Evolutionary conservation across 2,888 invertebrate species (phyloP).

Genomic region (Dryobotodes eremita): DNA sequence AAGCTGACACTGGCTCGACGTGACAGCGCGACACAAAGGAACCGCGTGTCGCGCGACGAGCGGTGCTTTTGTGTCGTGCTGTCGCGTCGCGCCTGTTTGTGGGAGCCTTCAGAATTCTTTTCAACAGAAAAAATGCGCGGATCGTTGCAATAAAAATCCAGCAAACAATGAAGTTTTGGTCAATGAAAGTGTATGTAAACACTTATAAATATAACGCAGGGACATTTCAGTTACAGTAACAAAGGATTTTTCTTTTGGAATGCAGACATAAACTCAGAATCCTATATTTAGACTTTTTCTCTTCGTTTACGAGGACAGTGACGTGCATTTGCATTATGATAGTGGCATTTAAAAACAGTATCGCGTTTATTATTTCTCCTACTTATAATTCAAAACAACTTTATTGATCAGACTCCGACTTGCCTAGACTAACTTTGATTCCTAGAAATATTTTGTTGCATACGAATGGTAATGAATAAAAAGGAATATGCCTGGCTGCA

Average conservation of each 20-base stretch:
- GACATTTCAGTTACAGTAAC: conserved; percentile 27
- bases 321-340: conserved; percentile 19
- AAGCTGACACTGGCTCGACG: too few relatives aligned
- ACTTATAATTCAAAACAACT: not conserved
- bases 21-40: too few relatives aligned
- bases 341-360: conserved; percentile 21
- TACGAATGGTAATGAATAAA: not conserved
- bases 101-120: not conserved
- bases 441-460: not conserved
- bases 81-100: too few relatives aligned
- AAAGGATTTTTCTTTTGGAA: conserved; percentile 52
- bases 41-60: too few relatives aligned
- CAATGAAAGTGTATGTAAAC: conserved; percentile 2
- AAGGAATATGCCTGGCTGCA: not conserved
- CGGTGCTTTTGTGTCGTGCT: too few relatives aligned
- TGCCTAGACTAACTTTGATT: not conserved
- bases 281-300: conserved; percentile 52
- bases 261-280: conserved; percentile 42
- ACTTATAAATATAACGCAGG: not conserved
- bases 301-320: conserved; percentile 55
- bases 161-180: conserved; percentile 2
- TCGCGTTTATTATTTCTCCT: not conserved
- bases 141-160: not conserved
- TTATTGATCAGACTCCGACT: not conserved
- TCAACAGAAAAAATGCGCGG: not conserved